phyloP scores from a whole-genome alignment of 2,113 vertebrate genomes.

The Poeciliopsis retropinna region DNA sequence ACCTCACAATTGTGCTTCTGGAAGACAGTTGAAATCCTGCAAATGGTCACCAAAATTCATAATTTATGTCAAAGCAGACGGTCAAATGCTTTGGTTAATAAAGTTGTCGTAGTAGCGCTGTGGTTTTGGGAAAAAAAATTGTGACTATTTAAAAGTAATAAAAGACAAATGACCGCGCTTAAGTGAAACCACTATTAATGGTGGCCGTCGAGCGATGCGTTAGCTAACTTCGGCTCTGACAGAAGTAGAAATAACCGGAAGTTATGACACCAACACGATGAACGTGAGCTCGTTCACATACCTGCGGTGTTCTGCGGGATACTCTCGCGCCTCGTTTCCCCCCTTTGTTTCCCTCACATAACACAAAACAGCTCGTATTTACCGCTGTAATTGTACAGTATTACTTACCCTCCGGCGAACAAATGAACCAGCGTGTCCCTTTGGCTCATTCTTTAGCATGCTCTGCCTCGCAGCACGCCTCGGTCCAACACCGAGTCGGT shows the following conservation, averaged over 20 bases:
- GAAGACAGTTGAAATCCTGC: too few species aligned
- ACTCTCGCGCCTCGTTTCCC: slow-evolving; percentile 12
- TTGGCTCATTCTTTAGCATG: slow-evolving; percentile 93
- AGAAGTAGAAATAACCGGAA: slow-evolving; percentile 34
- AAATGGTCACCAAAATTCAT: too few species aligned
- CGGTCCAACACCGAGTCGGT: slow-evolving; percentile 20
- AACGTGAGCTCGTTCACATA: slow-evolving; percentile 6
- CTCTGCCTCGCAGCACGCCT: slow-evolving; percentile 72
- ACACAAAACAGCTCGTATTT: background rate
- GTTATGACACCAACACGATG: background rate
- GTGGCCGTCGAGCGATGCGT: background rate
- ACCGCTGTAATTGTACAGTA: background rate
- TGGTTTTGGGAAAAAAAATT: slow-evolving; percentile 4
- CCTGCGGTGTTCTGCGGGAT: background rate
- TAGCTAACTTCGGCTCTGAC: background rate
- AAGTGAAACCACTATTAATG: background rate
- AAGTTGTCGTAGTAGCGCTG: background rate
- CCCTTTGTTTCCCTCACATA: background rate
- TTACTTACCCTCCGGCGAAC: slow-evolving; percentile 91
- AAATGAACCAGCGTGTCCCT: slow-evolving; percentile 95
- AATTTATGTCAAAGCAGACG: background rate
- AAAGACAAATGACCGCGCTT: background rate
- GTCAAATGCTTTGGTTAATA: background rate
- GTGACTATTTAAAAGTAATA: background rate
- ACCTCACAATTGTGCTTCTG: too few species aligned